A percentile compares a stretch with the other conserved stretches of the same genome.
Evolutionary conservation across 30 jellyfish, hydroid and myxozoan species (phyloP).

Genomic region (Pseudorhiza aurosa): DNA sequence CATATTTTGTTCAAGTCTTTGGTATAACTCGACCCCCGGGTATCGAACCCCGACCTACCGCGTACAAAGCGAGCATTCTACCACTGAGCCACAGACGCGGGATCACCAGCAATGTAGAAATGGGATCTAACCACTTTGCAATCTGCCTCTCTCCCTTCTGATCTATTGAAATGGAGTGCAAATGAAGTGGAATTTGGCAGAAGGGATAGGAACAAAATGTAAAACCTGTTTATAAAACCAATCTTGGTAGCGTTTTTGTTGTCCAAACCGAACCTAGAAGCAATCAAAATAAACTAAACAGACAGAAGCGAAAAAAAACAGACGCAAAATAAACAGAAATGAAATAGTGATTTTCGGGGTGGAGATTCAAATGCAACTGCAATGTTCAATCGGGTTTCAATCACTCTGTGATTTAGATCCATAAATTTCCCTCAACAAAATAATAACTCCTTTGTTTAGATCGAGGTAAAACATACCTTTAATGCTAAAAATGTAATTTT

Average conservation of each 20-base stretch:
- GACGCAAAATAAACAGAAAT: background rate
- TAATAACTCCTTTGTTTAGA: background rate
- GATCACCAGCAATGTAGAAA: too few relatives aligned
- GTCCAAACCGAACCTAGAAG: slow-evolving; percentile 92
- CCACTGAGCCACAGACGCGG: too few relatives aligned
- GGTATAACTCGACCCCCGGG: too few relatives aligned
- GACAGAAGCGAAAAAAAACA: background rate
- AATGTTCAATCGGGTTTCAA: background rate
- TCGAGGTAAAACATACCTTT: slow-evolving; percentile 20
- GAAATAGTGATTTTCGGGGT: background rate
- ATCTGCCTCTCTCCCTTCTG: too few relatives aligned
- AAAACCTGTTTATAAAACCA: slow-evolving; percentile 93
- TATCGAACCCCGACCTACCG: too few relatives aligned
- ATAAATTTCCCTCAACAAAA: background rate
- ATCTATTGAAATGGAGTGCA: too few relatives aligned
- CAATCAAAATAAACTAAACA: background rate
- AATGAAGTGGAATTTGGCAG: too few relatives aligned
- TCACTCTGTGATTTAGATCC: too few relatives aligned
- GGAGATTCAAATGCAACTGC: too few relatives aligned
- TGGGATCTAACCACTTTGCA: too few relatives aligned
- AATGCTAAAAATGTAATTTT: slow-evolving; percentile 79
- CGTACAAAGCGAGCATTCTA: too few relatives aligned
- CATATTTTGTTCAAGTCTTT: too few relatives aligned
- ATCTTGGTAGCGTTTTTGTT: slow-evolving; percentile 93
- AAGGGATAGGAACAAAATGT: background rate